Conservation (phyloP, 2,888 invertebrate species). For the Monochamus alternatus region DNA sequence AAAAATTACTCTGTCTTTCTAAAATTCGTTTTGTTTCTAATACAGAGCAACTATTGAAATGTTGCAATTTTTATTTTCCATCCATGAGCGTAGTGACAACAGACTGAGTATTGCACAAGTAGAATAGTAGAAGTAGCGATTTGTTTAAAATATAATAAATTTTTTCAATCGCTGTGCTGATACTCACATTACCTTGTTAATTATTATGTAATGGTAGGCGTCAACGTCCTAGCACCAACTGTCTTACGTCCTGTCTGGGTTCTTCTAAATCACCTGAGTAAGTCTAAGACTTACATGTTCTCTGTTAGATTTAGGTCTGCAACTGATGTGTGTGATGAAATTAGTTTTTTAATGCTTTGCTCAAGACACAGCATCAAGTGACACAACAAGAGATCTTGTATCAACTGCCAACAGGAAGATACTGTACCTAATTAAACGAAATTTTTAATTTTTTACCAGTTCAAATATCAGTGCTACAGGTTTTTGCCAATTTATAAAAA, state of each 20-base stretch:
- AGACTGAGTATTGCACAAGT: slow-evolving; percentile 23
- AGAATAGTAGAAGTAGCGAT: slow-evolving; percentile 23
- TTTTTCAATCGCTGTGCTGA: slow-evolving; percentile 26
- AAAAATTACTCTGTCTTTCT: too few relatives aligned
- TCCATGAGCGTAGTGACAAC: slow-evolving; percentile 28
- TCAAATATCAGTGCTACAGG: too few relatives aligned
- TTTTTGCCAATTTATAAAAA: too few relatives aligned
- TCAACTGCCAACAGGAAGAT: too few relatives aligned
- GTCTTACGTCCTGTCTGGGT: slow-evolving; percentile 71
- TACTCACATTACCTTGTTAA: slow-evolving; percentile 25
- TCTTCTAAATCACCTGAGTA: slow-evolving; percentile 70
- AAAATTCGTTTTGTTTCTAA: too few relatives aligned
- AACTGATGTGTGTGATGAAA: slow-evolving; percentile 18
- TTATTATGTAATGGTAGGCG: slow-evolving; percentile 66
- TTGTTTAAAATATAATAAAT: slow-evolving; percentile 4
- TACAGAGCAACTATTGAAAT: too few relatives aligned
- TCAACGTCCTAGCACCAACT: slow-evolving; percentile 69
- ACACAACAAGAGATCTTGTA: not conserved
- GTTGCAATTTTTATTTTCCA: not conserved
- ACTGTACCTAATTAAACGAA: too few relatives aligned
- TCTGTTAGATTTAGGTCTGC: slow-evolving; percentile 38
- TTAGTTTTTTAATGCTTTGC: slow-evolving; percentile 13
- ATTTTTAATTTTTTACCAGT: too few relatives aligned
- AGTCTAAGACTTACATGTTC: slow-evolving; percentile 63
- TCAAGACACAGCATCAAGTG: slow-evolving; percentile 12